phyloP scores from a whole-genome alignment of 2,888 invertebrate genomes.

The Thecophora atra region DNA sequence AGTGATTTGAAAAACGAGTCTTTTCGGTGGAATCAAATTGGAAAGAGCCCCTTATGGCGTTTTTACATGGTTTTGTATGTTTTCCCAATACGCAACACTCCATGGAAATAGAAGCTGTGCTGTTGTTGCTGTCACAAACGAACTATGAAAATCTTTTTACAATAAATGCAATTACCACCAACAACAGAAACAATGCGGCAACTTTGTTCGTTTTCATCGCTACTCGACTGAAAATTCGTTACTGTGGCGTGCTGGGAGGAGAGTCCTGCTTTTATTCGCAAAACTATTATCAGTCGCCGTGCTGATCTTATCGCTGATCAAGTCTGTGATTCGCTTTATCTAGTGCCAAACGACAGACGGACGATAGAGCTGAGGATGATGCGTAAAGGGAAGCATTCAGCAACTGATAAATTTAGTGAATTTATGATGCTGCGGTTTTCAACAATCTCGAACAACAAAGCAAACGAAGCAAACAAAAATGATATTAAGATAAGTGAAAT shows the following conservation, averaged over 20 bases:
- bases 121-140: neutral
- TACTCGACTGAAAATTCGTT: conserved; percentile 61
- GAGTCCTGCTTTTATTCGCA: conserved; percentile 57
- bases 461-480: neutral
- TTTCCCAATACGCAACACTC: conserved; percentile 39
- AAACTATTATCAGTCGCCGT: conserved; percentile 42
- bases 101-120: conserved; percentile 32
- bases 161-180: conserved; percentile 60
- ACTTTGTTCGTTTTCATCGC: conserved; percentile 62
- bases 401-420: conserved; percentile 46
- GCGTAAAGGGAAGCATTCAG: neutral
- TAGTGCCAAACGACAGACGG: conserved; percentile 40
- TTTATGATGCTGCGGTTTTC: conserved; percentile 57
- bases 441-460: conserved; percentile 18
- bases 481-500: neutral
- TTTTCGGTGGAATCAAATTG: no score
- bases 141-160: neutral
- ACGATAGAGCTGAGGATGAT: conserved; percentile 40
- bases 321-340: conserved; percentile 36
- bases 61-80: no score
- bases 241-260: conserved; percentile 51
- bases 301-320: conserved; percentile 23
- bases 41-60: no score
- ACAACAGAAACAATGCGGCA: conserved; percentile 58
- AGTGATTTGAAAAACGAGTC: conserved; percentile 45